Evolutionary conservation across 2,797 vertebrate species (phyloP).

Genomic region (Helicolenus hilgendorfi): DNA sequence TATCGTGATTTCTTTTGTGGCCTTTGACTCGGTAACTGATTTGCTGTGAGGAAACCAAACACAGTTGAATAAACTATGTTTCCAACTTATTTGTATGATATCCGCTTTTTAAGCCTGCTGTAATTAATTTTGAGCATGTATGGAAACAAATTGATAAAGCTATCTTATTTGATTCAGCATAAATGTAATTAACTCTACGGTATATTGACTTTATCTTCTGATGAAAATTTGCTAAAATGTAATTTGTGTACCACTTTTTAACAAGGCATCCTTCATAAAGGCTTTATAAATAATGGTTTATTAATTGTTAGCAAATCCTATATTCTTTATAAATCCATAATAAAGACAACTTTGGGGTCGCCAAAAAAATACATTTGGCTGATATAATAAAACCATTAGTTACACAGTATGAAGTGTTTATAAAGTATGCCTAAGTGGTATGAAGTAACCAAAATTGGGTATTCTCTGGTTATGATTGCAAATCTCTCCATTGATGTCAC

Average conservation of each 20-base stretch:
- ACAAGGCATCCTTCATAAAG: not conserved
- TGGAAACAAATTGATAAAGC: not conserved
- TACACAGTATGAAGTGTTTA: not conserved
- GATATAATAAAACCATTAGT: not conserved
- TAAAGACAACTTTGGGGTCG: not conserved
- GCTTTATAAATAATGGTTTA: not conserved
- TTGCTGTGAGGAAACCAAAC: constrained; percentile 79
- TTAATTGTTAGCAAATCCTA: not conserved
- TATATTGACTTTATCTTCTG: not conserved
- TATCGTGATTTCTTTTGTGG: constrained; percentile 60
- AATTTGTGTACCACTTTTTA: not conserved
- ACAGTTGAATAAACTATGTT: constrained; percentile 85
- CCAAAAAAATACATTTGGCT: not conserved
- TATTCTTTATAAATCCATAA: not conserved
- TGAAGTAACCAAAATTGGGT: not conserved
- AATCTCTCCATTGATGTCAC: not conserved
- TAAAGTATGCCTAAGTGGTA: not conserved
- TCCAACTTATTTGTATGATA: constrained; percentile 74
- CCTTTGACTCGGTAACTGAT: constrained; percentile 71
- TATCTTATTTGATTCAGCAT: not conserved
- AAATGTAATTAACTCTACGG: not conserved
- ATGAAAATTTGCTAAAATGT: not conserved
- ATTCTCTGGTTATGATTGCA: not conserved
- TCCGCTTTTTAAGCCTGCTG: constrained; percentile 61
- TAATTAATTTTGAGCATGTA: constrained; percentile 3